A percentile compares a stretch with the other conserved stretches of the same genome.
phyloP scores from a whole-genome alignment of 2,113 vertebrate genomes.

The Thymallus thymallus region DNA sequence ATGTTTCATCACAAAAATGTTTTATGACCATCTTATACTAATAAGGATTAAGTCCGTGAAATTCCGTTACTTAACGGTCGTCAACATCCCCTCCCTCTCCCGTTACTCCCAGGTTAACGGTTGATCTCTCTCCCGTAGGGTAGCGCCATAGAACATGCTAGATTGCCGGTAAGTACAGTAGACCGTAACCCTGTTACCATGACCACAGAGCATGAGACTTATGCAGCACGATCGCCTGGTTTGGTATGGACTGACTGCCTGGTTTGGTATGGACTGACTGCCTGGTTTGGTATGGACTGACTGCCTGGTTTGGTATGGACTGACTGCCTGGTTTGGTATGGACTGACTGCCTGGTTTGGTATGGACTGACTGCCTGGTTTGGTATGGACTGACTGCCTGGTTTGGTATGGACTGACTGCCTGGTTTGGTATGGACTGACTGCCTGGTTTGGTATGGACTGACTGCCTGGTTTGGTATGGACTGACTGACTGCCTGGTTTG shows the following conservation, averaged over 20 bases:
- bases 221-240: neutral
- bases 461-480: no score
- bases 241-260: neutral
- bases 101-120: no score
- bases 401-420: neutral
- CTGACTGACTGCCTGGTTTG: neutral
- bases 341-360: neutral
- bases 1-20: no score
- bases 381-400: no score
- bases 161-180: neutral
- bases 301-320: no score
- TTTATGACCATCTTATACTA: no score
- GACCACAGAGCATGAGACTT: neutral
- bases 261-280: neutral
- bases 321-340: no score
- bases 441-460: no score
- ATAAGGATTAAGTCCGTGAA: no score
- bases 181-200: neutral
- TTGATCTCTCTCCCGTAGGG: neutral
- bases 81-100: no score
- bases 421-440: neutral
- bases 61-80: no score
- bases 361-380: no score
- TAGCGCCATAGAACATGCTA: neutral
- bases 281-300: neutral